Evolutionary conservation across 2,888 invertebrate species (phyloP).

Genomic region (Lasioglossum lativentre): DNA sequence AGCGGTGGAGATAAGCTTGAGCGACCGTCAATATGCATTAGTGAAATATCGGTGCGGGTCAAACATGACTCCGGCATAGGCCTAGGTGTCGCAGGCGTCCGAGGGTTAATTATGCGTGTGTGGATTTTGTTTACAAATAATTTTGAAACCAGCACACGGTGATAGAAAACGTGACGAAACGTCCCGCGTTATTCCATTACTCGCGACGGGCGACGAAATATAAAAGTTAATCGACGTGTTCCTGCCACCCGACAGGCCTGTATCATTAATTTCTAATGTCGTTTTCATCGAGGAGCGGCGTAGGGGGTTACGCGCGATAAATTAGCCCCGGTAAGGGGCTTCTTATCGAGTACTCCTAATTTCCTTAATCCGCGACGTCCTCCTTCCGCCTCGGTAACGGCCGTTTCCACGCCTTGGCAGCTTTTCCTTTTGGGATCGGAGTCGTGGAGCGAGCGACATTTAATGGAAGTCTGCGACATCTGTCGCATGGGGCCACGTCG

Average conservation of each 20-base stretch:
- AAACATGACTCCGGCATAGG: too few species aligned
- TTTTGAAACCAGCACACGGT: neutral
- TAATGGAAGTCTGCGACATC: constrained; percentile 82
- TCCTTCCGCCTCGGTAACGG: constrained; percentile 6
- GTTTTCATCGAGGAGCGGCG: constrained; percentile 51
- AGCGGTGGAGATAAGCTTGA: too few species aligned
- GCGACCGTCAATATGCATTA: too few species aligned
- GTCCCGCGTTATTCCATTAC: neutral
- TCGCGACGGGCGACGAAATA: neutral
- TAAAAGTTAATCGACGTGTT: constrained; percentile 6
- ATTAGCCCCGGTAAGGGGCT: constrained; percentile 42
- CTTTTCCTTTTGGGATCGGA: constrained; percentile 53
- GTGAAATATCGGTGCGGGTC: too few species aligned
- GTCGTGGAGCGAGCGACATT: constrained; percentile 78
- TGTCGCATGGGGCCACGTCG: constrained; percentile 75
- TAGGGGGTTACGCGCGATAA: constrained; percentile 20
- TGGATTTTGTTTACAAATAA: neutral
- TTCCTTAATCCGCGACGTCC: constrained; percentile 50
- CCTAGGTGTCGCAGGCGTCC: too few species aligned
- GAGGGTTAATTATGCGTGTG: neutral
- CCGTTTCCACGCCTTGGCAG: constrained; percentile 18
- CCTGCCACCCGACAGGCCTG: constrained; percentile 14
- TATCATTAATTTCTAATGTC: constrained; percentile 58
- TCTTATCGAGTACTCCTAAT: constrained; percentile 64
- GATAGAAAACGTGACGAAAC: neutral